Percentiles rank a stretch among this genome's conserved stretches.
Conservation (phyloP, 1,140 invertebrate species). For the Lerema accius region DNA sequence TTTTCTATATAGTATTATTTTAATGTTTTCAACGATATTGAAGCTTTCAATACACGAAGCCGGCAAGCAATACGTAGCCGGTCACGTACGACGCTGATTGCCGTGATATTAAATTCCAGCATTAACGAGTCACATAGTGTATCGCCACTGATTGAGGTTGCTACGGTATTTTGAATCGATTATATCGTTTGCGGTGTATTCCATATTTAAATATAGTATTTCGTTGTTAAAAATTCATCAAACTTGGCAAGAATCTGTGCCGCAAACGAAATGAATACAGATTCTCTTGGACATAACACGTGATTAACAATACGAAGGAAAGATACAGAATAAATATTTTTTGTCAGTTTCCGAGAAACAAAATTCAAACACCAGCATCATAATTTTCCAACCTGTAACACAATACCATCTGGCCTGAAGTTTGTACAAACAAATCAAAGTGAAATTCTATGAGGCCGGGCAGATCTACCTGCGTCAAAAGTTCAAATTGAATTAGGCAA, state of each 20-base stretch:
- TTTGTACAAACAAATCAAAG: neutral
- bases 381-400: too few species aligned
- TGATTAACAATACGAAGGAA: too few species aligned
- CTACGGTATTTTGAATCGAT: neutral
- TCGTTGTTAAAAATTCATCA: neutral
- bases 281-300: too few species aligned
- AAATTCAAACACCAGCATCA: too few species aligned
- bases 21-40: neutral
- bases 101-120: conserved; percentile 19
- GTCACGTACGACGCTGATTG: conserved; percentile 15
- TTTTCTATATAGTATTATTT: neutral
- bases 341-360: too few species aligned
- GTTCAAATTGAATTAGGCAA: conserved; percentile 18
- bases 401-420: too few species aligned
- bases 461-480: neutral
- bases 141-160: conserved; percentile 3
- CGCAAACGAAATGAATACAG: too few species aligned
- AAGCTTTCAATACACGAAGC: neutral
- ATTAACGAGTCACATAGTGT: conserved; percentile 18
- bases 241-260: neutral
- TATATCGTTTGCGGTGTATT: neutral
- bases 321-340: too few species aligned
- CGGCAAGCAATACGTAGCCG: neutral
- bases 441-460: neutral
- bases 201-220: too few species aligned